Evolutionary conservation across 23 tunicate species (phyloP).

Genomic region (Oikopleura dioica): DNA sequence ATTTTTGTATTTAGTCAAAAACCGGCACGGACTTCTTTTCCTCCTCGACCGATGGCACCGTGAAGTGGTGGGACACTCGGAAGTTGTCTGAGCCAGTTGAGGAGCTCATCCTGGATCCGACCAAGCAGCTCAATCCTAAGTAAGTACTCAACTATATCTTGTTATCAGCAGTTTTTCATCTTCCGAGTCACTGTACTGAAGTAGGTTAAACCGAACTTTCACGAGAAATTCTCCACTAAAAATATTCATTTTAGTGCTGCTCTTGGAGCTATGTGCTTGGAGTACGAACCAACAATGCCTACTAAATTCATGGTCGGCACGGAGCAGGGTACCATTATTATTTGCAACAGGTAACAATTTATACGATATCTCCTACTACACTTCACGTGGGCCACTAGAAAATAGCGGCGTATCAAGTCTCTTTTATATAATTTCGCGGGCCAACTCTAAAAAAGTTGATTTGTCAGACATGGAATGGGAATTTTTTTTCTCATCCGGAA

Average conservation of each 20-base stretch:
- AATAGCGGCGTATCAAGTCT: too few species aligned
- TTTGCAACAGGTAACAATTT: too few species aligned
- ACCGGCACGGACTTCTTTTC: slow-evolving; percentile 94
- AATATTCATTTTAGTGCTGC: slow-evolving; percentile 17
- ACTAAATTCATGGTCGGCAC: slow-evolving; percentile 98
- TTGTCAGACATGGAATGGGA: too few species aligned
- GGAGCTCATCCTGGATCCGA: slow-evolving; percentile 58
- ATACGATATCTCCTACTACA: too few species aligned
- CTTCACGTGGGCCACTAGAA: too few species aligned
- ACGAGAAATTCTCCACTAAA: background rate
- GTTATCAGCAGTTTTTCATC: background rate
- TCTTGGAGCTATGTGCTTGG: slow-evolving; percentile 63
- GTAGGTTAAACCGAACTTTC: too few species aligned
- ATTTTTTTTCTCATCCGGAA: too few species aligned
- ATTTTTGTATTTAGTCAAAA: slow-evolving; percentile 85
- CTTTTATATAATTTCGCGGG: too few species aligned
- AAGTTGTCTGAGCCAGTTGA: slow-evolving; percentile 88
- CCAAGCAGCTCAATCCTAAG: slow-evolving; percentile 43
- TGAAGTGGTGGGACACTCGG: slow-evolving; percentile 89
- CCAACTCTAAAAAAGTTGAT: too few species aligned
- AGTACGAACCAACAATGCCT: slow-evolving; percentile 96
- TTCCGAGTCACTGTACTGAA: too few species aligned
- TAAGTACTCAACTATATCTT: background rate
- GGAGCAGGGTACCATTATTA: slow-evolving; percentile 76
- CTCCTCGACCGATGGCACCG: slow-evolving; percentile 95